Evolutionary conservation across 2,113 vertebrate species (phyloP), one percentile per base, ranked within the genome.

Genomic region (Labrus mixtus): DNA sequence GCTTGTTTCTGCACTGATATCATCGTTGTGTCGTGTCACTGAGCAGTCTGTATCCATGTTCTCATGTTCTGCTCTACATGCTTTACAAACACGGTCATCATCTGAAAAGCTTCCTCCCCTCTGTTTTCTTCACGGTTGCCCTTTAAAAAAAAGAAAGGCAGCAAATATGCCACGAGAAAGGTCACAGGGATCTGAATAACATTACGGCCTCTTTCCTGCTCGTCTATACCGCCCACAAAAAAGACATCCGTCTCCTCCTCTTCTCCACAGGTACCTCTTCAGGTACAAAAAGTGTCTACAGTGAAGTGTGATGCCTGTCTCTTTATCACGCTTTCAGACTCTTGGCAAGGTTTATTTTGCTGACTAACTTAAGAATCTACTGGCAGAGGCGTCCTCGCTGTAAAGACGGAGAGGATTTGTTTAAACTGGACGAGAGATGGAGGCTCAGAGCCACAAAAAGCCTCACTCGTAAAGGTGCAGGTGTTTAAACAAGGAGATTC

Each of bases 81-180:
- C 20, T 8, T 61, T 57, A 25, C 53, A 74, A 72, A 73, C 53
- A 29, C 43, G 41, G 63, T 51, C 36, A 37, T 23, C 66, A 53
- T 81, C 67, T 62, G 46, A 48, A 46, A 81, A 4, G 53, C 17
- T 59, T 57, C 25, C 45, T 29, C 25, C 22, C 13, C n/a, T 61
- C 65, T 39, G 56, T 53, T 41, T 33, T 61, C 66, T 66, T 78
- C 78, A 81, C 74, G 75, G 48, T 37, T 93, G 85, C 79, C 87
- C 91, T 92, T 93, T 92, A 84, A 68, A 89, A 77, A 88, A 87
- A 86, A 84, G 59, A 87, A 86, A 85, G 61, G 77, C 78, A 77
- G 73, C 59, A 53, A 83, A 87, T 75, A 80, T 69, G 76, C 62
- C 77, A 67, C 11, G 16, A 37, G 39, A 93, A 93, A 94, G 90